These are phyloP conservation scores for Epiblema foenella DNA, from an alignment of 2,888 invertebrate genomes.

Conservation along the genomic window DNA sequence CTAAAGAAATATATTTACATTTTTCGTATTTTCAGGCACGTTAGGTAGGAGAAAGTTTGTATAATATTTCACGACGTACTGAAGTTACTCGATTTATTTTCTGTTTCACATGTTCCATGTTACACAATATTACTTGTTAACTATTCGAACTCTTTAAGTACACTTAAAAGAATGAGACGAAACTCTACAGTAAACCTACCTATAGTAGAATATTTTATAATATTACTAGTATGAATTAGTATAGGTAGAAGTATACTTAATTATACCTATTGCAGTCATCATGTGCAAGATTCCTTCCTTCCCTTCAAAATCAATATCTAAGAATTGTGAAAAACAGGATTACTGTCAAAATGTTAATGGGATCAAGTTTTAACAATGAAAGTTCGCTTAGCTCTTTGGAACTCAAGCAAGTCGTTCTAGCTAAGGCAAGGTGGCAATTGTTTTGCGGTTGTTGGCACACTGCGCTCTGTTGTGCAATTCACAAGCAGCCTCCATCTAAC, in stretches of 20 bases:
- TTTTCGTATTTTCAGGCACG: background rate
- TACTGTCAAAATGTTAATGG: constrained; percentile 9
- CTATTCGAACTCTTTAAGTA: too few relatives aligned
- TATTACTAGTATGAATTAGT: too few relatives aligned
- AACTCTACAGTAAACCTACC: too few relatives aligned
- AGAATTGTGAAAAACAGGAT: background rate
- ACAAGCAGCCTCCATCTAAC: background rate
- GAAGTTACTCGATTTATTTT: background rate
- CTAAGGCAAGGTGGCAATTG: constrained; percentile 25
- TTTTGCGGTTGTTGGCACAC: constrained; percentile 51
- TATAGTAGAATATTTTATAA: too few relatives aligned
- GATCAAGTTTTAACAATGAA: background rate
- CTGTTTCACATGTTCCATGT: background rate
- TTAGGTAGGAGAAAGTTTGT: background rate
- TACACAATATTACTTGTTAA: too few relatives aligned
- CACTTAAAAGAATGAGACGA: too few relatives aligned
- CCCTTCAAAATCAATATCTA: background rate
- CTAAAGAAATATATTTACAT: background rate
- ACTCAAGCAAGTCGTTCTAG: constrained; percentile 3
- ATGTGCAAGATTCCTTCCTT: too few relatives aligned
- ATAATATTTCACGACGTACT: constrained; percentile 1
- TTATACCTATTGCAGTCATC: too few relatives aligned
- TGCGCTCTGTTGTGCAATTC: constrained; percentile 37
- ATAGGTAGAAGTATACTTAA: too few relatives aligned
- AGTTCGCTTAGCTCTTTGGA: constrained; percentile 6